Percentiles rank a stretch among this genome's conserved stretches.
Conservation (phyloP, 2,797 vertebrate genomes). For the Hirundo rustica region DNA sequence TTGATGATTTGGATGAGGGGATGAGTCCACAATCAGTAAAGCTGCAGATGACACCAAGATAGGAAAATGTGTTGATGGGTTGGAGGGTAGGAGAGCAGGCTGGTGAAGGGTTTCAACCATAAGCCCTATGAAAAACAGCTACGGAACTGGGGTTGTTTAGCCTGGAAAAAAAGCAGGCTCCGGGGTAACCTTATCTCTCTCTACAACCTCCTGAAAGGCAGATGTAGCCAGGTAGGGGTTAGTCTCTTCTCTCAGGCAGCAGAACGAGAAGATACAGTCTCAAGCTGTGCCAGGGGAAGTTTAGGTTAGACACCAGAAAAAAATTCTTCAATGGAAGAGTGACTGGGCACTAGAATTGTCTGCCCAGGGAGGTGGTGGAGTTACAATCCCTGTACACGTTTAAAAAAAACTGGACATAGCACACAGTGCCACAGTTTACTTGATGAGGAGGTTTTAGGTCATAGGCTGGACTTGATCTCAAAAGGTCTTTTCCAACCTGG, state of each 20-base stretch:
- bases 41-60: not conserved
- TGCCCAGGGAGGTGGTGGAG: not conserved
- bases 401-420: accelerated
- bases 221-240: not conserved
- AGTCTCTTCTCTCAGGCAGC: not conserved
- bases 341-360: accelerated
- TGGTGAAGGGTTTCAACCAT: no score
- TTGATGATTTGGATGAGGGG: not conserved
- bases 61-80: accelerated
- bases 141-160: not conserved
- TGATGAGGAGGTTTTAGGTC: not conserved
- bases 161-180: not conserved
- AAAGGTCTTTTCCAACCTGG: not conserved
- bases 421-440: not conserved
- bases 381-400: accelerated
- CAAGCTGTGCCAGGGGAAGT: not conserved
- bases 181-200: not conserved
- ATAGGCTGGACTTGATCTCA: no score
- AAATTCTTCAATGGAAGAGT: not conserved
- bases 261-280: accelerated
- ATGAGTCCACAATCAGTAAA: not conserved
- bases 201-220: no score
- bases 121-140: not conserved
- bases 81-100: not conserved
- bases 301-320: not conserved